Evolutionary conservation across 2,797 vertebrate species (phyloP), one percentile per base, ranked within the genome.

Genomic region (Falco peregrinus): DNA sequence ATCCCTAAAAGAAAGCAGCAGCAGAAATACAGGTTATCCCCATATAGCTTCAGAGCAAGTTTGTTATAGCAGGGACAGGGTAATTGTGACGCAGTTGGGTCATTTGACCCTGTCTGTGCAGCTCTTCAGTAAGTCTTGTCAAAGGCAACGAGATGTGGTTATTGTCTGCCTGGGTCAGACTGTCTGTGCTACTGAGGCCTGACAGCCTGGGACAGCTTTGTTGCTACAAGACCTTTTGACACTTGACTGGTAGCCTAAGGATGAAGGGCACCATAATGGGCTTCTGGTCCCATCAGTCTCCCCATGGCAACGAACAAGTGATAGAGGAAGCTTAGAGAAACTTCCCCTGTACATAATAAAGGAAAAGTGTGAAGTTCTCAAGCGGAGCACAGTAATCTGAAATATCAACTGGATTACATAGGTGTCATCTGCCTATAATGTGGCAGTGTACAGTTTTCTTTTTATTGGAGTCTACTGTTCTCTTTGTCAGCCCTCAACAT

Each of bases 121-220:
- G 37, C 60, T 25, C 39, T 76, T 65, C 59, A 10, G 26, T 16
- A 45, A 25, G 43, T 18, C 35, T 61, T 61, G 8, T 59, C 33
- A 45, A 9, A 51, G 57, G n/a, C 67, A 3, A 1, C 2, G 11
- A n/a, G 35, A 60, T 75, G 53, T 64, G 61, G 25, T 74, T 92
- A 4, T 13, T 10, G 26, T 37, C 56, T 41, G 48, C 13, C 41
- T 69, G 45, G 47, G 37, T 86, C 77, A 45, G 63, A 21, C n/a
- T 2, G 1, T 60, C 45, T 1, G 0, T 28, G 28, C 24, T 59
- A 3, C 24, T 43, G 64, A 48, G 51, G 39, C n/a, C 26, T 84
- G 56, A 31, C 45, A 50, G 29, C 5, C 41, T 90, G 56, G 51
- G 25, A 47, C 50, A 78, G 2, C 28, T 75, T 41, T 6, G 4